These are phyloP conservation scores for Meriones unguiculatus DNA, from an alignment of 2,113 vertebrate genomes.

Conservation along the genomic window DNA sequence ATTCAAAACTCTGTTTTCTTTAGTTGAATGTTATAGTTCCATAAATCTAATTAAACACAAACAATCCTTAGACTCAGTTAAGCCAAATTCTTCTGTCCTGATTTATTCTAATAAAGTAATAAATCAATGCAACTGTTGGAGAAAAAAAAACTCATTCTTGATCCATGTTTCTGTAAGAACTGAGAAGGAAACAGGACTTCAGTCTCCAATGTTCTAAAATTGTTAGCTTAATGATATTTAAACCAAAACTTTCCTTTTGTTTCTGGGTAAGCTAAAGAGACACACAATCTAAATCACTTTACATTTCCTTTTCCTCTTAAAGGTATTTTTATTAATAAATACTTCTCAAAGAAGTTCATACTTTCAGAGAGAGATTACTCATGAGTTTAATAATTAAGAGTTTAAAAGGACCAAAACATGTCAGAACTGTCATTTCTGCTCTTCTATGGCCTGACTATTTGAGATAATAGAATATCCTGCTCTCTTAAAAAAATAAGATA, in stretches of 20 bases:
- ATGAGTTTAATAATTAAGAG: constrained; percentile 22
- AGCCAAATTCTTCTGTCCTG: constrained; percentile 45
- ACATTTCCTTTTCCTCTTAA: constrained; percentile 35
- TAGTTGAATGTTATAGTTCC: not conserved
- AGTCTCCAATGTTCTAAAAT: not conserved
- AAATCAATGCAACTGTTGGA: not conserved
- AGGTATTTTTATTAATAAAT: constrained; percentile 43
- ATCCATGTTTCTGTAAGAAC: constrained; percentile 39
- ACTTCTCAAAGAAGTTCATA: constrained; percentile 12
- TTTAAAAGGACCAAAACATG: not conserved
- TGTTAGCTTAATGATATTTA: constrained; percentile 45
- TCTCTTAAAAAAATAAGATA: constrained; percentile 59
- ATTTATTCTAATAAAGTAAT: constrained; percentile 48
- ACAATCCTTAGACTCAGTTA: constrained; percentile 1
- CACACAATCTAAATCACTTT: constrained; percentile 54
- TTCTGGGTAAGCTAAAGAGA: constrained; percentile 29
- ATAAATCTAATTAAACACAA: constrained; percentile 44
- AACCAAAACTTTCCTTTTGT: constrained; percentile 38
- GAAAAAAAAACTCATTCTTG: constrained; percentile 2
- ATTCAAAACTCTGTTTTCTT: constrained; percentile 36
- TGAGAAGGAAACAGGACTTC: constrained; percentile 44
- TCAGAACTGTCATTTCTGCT: constrained; percentile 19
- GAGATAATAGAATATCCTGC: not conserved
- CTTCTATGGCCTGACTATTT: constrained; percentile 20
- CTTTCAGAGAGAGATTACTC: constrained; percentile 42